Evolutionary conservation across 2,888 invertebrate genomes (phyloP).

Genomic region (Andrena bicolor): DNA sequence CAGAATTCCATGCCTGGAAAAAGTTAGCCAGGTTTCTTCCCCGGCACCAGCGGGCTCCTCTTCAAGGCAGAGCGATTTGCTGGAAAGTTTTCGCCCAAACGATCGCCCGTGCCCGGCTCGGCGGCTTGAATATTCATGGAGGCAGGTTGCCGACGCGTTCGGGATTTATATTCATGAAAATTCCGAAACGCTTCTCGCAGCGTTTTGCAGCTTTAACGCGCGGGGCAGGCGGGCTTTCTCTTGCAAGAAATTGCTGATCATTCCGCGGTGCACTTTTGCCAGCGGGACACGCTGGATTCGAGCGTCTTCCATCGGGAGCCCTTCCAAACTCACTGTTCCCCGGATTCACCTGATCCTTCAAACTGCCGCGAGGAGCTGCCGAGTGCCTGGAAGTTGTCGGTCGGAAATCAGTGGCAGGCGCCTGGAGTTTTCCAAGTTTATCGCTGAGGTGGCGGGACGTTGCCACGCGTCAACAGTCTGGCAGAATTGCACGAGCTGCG

Average conservation of each 20-base stretch:
- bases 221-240: not conserved
- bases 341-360: too few relatives aligned
- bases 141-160: conserved; percentile 37
- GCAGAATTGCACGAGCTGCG: not conserved
- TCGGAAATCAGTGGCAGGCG: too few relatives aligned
- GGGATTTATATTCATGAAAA: conserved; percentile 71
- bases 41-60: conserved; percentile 4
- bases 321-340: too few relatives aligned
- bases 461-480: not conserved
- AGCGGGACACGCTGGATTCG: not conserved
- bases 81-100: conserved; percentile 35
- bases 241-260: conserved; percentile 10
- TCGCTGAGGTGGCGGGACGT: not conserved
- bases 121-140: conserved; percentile 65
- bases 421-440: too few relatives aligned
- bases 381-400: too few relatives aligned
- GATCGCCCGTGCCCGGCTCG: conserved; percentile 39
- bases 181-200: conserved; percentile 55
- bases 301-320: too few relatives aligned
- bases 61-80: conserved; percentile 2
- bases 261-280: not conserved
- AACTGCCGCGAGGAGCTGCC: too few relatives aligned
- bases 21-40: not conserved
- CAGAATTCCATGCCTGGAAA: not conserved
- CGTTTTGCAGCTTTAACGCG: conserved; percentile 47